Evolutionary conservation across 2,113 vertebrate species (phyloP), one percentile per base, ranked within the genome.

Genomic region (Casuarius casuarius): DNA sequence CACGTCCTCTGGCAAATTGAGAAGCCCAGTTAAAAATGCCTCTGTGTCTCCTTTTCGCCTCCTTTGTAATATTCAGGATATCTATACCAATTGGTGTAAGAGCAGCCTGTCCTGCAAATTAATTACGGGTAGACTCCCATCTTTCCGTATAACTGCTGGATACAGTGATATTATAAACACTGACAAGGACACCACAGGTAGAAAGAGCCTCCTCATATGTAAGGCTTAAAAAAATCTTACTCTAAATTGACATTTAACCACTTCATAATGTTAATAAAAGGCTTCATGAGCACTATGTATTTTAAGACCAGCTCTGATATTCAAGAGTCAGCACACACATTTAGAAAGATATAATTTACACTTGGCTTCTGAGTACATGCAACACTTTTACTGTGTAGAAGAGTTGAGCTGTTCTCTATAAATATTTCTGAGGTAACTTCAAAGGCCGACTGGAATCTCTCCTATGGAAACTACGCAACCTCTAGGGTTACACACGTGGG

Each of bases 361-460:
- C 87, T 95, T 65, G 49, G 84, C 66, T 75, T 82, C 80, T 0
- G 5, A 88, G 65, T 21, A 83, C 87, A 90, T 3, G 63, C 35
- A 94, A 71, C 78, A 33, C 52, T 78, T 68, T 78, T 68, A 62
- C 49, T 44, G 68, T 46, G 33, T 38, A 52, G 84, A 93, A 91
- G 92, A 83, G 85, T 54, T 77, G 84, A 89, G 84, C n/a, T 77
- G 62, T n/a, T 67, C 62, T 79, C 90, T 72, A 11, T 67, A 93
- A 95, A 94, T 97, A 93, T 75, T 94, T 94, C 12, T 1, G 62
- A 86, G 90, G 84, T 62, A 84, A 94, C 95, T 94, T 97, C 95
- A 97, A 97, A 97, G 94, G 86, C 87, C 81, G 77, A 0, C 46
- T 91, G 91, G 91, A 93, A 97, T 92, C 68, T 93, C 66, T 80